phyloP scores from a whole-genome alignment of 2,113 vertebrate genomes.

The Hystrix cristata region DNA sequence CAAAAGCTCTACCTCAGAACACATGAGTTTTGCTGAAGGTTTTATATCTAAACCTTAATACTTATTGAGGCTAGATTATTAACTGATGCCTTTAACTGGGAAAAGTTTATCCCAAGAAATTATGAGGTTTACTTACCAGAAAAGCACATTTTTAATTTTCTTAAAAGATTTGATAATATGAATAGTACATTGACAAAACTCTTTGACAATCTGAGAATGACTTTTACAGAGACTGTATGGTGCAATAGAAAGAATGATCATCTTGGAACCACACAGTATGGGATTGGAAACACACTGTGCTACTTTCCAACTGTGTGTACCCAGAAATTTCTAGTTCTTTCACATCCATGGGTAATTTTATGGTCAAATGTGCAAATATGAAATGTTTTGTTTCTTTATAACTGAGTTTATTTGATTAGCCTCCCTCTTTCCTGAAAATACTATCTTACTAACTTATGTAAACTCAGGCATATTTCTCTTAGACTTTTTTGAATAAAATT shows the following conservation, averaged over 20 bases:
- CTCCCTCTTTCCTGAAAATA: background rate
- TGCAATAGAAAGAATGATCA: background rate
- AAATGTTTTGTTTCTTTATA: conserved; percentile 52
- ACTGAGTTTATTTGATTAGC: background rate
- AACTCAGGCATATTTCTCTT: conserved; percentile 3
- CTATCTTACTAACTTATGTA: background rate
- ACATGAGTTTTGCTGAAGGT: background rate
- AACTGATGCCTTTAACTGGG: background rate
- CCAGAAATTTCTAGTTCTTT: background rate
- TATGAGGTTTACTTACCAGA: conserved; percentile 21
- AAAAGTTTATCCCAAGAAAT: background rate
- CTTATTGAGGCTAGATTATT: background rate
- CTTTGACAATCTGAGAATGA: background rate
- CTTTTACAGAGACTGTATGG: background rate
- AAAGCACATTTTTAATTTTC: background rate
- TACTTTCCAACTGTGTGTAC: background rate
- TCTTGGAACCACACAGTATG: background rate
- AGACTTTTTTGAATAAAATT: background rate
- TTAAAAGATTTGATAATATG: conserved; percentile 12
- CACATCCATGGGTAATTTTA: background rate
- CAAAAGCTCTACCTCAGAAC: background rate
- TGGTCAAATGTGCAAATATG: background rate
- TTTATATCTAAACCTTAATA: background rate
- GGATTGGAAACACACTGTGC: background rate
- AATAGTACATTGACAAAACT: conserved; percentile 4